phyloP scores from a whole-genome alignment of 2,888 invertebrate species.

The Arrhopalites spinosus region DNA sequence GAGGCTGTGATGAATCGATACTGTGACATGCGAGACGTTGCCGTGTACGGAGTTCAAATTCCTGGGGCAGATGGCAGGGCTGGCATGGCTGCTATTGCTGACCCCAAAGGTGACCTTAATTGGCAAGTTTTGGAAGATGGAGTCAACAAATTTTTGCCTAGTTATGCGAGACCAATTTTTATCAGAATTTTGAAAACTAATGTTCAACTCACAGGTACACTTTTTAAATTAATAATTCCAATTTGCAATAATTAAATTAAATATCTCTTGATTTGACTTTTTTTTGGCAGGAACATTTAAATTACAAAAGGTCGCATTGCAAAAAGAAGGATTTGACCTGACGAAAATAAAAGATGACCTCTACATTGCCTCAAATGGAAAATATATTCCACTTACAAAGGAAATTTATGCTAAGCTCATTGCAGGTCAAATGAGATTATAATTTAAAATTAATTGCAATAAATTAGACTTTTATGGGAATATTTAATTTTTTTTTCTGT shows the following conservation, averaged over 20 bases:
- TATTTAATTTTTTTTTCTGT: no score
- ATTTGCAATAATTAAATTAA: no score
- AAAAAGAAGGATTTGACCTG: constrained; percentile 79
- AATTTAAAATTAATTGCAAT: no score
- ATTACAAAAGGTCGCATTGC: constrained; percentile 84
- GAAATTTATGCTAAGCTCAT: constrained; percentile 71
- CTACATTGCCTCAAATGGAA: constrained; percentile 72
- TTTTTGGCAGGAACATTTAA: constrained; percentile 86
- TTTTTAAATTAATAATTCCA: constrained; percentile 47
- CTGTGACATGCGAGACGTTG: constrained; percentile 81
- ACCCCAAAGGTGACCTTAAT: constrained; percentile 68
- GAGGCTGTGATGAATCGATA: constrained; percentile 87
- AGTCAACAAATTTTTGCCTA: constrained; percentile 73
- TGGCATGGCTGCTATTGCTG: constrained; percentile 90
- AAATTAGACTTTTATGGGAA: no score
- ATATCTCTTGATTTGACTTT: no score
- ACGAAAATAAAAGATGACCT: constrained; percentile 69
- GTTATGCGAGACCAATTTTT: constrained; percentile 89
- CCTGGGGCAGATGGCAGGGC: constrained; percentile 83
- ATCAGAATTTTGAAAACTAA: constrained; percentile 72
- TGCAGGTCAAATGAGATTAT: constrained; percentile 69
- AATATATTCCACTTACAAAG: constrained; percentile 72
- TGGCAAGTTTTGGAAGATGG: constrained; percentile 68
- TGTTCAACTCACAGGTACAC: constrained; percentile 91
- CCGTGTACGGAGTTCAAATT: constrained; percentile 92